These are phyloP conservation scores for Orchesella flavescens DNA, from an alignment of 2,888 invertebrate species.

Conservation along the genomic window DNA sequence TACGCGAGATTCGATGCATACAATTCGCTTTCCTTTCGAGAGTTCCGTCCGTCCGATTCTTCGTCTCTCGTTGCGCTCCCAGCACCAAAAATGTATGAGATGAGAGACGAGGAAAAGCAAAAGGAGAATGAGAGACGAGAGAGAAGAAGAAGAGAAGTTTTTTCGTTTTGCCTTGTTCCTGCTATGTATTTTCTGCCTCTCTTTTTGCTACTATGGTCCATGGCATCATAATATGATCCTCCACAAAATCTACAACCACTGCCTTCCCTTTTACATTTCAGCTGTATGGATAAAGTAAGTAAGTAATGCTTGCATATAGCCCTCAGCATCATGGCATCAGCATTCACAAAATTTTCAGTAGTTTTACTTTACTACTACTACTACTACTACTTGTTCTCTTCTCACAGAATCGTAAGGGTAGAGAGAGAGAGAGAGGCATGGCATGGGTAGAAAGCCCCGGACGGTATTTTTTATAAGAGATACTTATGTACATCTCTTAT, in stretches of 20 bases:
- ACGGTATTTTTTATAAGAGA: background rate
- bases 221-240: too few relatives aligned
- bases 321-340: constrained; percentile 20
- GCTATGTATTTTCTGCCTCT: background rate
- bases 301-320: constrained; percentile 5
- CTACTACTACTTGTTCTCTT: too few relatives aligned
- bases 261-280: background rate
- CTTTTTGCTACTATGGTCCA: too few relatives aligned
- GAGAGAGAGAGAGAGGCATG: background rate
- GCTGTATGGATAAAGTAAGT: too few relatives aligned
- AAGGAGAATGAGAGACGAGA: background rate
- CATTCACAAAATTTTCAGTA: too few relatives aligned
- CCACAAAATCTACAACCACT: background rate
- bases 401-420: too few relatives aligned
- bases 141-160: background rate
- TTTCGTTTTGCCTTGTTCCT: background rate
- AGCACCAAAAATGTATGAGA: background rate
- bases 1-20: background rate
- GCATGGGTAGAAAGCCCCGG: background rate
- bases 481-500: constrained; percentile 28
- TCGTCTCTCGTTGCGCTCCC: background rate
- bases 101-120: background rate
- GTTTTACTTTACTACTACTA: too few relatives aligned
- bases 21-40: constrained; percentile 9
- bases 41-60: background rate